Evolutionary conservation across 2,113 vertebrate species (phyloP).

Genomic region (Thalassarche chlororhynchos): DNA sequence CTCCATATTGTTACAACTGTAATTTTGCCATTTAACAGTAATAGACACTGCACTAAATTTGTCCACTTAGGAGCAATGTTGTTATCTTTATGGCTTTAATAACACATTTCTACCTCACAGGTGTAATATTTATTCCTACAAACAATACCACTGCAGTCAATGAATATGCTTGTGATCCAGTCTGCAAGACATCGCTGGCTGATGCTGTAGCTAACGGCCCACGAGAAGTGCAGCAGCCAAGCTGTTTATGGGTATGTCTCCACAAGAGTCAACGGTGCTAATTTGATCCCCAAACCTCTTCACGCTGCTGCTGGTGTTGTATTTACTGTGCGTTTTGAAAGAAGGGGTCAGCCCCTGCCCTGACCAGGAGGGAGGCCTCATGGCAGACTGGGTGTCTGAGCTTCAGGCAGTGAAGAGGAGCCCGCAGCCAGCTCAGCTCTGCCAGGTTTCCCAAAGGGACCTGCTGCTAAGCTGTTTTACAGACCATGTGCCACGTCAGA

Average conservation of each 20-base stretch:
- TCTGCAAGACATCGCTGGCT: not conserved
- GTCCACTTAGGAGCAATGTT: not conserved
- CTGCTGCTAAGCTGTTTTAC: not conserved
- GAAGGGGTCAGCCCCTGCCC: not conserved
- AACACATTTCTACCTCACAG: not conserved
- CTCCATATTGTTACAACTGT: slow-evolving; percentile 29
- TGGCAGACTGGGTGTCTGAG: not conserved
- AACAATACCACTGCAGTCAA: not conserved
- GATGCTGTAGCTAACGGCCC: accelerated
- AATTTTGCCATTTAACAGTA: slow-evolving; percentile 30
- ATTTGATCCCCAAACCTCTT: not conserved
- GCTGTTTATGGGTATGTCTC: not conserved
- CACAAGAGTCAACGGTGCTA: not conserved
- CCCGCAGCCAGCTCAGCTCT: not conserved
- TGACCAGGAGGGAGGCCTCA: not conserved
- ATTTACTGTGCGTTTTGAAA: not conserved
- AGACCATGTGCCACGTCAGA: not conserved
- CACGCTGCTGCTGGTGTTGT: not conserved
- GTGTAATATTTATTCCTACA: not conserved
- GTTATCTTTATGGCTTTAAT: slow-evolving; percentile 10
- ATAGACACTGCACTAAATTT: slow-evolving; percentile 6
- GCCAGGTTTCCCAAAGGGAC: not conserved
- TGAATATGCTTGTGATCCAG: not conserved
- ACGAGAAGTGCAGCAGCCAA: not conserved
- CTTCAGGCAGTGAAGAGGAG: not conserved